These are phyloP conservation scores for Oikopleura dioica DNA, from an alignment of 23 tunicate genomes.

Conservation along the genomic window DNA sequence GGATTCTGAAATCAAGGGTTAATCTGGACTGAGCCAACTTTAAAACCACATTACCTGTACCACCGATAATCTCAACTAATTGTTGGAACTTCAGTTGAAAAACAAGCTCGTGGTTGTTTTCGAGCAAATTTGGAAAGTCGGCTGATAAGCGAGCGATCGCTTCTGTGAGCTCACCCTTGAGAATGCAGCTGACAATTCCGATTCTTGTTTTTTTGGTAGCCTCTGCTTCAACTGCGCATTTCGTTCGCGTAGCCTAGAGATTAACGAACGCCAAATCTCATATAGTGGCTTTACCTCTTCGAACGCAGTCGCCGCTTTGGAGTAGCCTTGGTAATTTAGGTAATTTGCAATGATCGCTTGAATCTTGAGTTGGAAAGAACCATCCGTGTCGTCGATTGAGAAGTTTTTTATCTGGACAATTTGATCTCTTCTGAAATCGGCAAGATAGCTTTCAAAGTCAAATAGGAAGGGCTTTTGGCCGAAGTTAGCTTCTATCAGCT, in stretches of 20 bases:
- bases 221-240: too few species aligned
- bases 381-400: neutral
- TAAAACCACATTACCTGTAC: neutral
- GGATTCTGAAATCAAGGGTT: neutral
- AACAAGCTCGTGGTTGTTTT: neutral
- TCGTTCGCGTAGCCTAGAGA: too few species aligned
- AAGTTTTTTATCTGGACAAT: too few species aligned
- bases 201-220: too few species aligned
- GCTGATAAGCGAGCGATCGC: neutral
- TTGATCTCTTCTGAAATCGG: too few species aligned
- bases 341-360: slow-evolving; percentile 46
- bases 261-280: too few species aligned
- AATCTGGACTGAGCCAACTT: neutral
- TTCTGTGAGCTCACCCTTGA: neutral
- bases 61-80: neutral
- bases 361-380: slow-evolving; percentile 16
- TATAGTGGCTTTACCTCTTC: neutral
- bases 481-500: slow-evolving; percentile 57
- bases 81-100: neutral
- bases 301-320: slow-evolving; percentile 54
- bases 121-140: neutral
- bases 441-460: slow-evolving; percentile 66
- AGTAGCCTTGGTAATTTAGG: slow-evolving; percentile 74
- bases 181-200: too few species aligned
- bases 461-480: slow-evolving; percentile 74